Evolutionary conservation across 2,797 vertebrate species (phyloP).

Genomic region (Pempheris klunzingeri): DNA sequence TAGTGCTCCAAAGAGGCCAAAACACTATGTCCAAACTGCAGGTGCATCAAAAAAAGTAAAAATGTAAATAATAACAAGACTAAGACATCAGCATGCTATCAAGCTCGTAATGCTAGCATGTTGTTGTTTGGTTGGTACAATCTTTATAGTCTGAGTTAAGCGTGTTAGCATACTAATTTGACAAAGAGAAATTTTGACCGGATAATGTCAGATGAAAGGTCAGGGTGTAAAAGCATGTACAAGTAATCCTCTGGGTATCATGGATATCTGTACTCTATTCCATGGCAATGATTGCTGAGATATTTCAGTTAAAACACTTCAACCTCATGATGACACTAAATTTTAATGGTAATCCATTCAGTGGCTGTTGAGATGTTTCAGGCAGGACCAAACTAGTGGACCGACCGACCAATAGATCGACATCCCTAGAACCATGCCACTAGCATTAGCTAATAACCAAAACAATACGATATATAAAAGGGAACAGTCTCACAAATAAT

Average conservation of each 20-base stretch:
- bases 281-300: not conserved
- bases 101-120: not conserved
- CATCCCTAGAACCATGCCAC: not conserved
- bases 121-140: not conserved
- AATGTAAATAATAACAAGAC: not conserved
- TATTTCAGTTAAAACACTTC: not conserved
- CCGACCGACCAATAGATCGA: not conserved
- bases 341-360: not conserved
- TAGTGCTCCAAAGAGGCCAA: constrained; percentile 24
- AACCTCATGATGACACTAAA: not conserved
- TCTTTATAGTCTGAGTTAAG: not conserved
- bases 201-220: not conserved
- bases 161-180: not conserved
- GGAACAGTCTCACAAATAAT: not conserved
- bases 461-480: not conserved
- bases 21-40: not conserved
- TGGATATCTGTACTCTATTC: not conserved
- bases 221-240: not conserved
- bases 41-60: constrained; percentile 2
- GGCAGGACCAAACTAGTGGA: not conserved
- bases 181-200: not conserved
- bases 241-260: not conserved
- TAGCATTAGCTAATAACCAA: not conserved
- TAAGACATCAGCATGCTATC: not conserved
- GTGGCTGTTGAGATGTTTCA: not conserved